phyloP scores from a whole-genome alignment of 2,797 vertebrate species.

The Poeciliopsis infans region DNA sequence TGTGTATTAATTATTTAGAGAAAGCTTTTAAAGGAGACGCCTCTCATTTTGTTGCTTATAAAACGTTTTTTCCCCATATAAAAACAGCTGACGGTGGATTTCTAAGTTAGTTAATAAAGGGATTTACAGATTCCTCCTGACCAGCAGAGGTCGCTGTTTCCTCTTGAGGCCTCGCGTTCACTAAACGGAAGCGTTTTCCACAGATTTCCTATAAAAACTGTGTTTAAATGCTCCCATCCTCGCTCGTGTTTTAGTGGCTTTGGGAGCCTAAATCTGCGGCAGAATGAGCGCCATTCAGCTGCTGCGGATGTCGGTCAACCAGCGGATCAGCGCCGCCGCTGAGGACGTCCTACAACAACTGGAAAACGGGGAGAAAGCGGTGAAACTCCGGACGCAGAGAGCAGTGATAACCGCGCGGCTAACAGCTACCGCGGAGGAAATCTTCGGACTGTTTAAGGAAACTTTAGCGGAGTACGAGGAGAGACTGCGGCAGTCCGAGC shows the following conservation, averaged over 20 bases:
- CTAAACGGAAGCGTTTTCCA: constrained; percentile 6
- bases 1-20: too few relatives aligned
- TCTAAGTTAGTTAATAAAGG: too few relatives aligned
- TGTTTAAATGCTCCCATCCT: constrained; percentile 26
- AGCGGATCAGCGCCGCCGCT: constrained; percentile 53
- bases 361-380: constrained; percentile 25
- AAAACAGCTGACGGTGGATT: too few relatives aligned
- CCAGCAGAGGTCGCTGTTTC: constrained; percentile 22
- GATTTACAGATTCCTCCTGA: constrained; percentile 11
- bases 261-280: background rate
- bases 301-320: constrained; percentile 49
- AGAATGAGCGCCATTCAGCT: constrained; percentile 43
- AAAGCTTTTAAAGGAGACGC: too few relatives aligned
- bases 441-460: constrained; percentile 41
- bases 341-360: constrained; percentile 50
- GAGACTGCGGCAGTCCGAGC: constrained; percentile 28
- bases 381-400: constrained; percentile 16
- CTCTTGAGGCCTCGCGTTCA: background rate
- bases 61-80: too few relatives aligned
- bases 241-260: constrained; percentile 14
- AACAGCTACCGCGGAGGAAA: constrained; percentile 55
- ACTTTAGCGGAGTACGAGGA: constrained; percentile 45
- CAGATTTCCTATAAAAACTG: constrained; percentile 5
- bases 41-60: too few relatives aligned
- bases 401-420: constrained; percentile 59